Conservation (phyloP, 2,888 invertebrate genomes). For the Leptarthrus brevirostris region DNA sequence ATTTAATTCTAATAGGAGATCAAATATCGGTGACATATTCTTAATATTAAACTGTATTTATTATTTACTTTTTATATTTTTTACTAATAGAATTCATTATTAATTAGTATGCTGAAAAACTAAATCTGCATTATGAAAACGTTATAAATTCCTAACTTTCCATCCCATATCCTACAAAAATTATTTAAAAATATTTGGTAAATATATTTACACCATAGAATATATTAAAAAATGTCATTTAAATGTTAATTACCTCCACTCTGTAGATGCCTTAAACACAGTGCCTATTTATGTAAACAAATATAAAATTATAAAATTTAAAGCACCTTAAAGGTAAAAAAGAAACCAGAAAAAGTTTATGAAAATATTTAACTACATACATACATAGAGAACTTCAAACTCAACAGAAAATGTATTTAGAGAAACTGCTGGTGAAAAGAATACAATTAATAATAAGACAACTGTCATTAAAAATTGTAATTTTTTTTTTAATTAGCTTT, state of each 20-base stretch:
- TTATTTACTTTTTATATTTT: too few relatives aligned
- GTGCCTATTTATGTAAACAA: constrained; percentile 73
- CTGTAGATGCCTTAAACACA: constrained; percentile 86
- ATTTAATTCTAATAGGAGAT: too few relatives aligned
- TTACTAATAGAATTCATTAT: too few relatives aligned
- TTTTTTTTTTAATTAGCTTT: background rate
- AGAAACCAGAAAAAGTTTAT: constrained; percentile 3
- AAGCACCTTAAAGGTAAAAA: constrained; percentile 28
- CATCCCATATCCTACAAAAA: too few relatives aligned
- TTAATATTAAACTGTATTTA: too few relatives aligned
- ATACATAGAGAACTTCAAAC: too few relatives aligned
- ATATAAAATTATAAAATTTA: constrained; percentile 55
- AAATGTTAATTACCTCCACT: constrained; percentile 70
- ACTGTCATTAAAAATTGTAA: constrained; percentile 43
- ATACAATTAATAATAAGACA: constrained; percentile 39
- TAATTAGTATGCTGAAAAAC: too few relatives aligned
- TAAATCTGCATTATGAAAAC: too few relatives aligned
- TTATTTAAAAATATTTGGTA: too few relatives aligned
- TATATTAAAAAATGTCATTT: constrained; percentile 35
- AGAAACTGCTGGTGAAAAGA: constrained; percentile 45
- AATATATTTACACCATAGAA: background rate
- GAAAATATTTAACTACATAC: constrained; percentile 21
- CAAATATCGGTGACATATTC: too few relatives aligned
- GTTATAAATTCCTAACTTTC: too few relatives aligned
- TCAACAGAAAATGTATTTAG: constrained; percentile 23